phyloP scores from a whole-genome alignment of 92 coral and sea anemone species.

The Parazoanthus darwini region DNA sequence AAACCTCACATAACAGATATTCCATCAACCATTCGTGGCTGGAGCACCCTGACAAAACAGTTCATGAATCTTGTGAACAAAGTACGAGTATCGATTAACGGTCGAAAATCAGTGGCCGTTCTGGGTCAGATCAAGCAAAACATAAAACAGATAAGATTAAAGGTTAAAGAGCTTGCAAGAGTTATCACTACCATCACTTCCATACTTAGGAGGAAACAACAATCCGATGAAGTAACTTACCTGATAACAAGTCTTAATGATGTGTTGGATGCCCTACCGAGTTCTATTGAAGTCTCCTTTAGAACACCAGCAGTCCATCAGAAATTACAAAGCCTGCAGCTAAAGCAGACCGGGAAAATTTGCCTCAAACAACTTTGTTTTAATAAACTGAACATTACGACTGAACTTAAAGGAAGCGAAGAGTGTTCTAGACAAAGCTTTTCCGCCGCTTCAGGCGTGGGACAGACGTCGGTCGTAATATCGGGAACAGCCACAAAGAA shows the following conservation, averaged over 20 bases:
- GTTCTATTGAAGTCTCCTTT: background rate
- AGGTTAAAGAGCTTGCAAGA: background rate
- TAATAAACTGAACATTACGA: constrained; percentile 14
- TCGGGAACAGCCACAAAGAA: no score
- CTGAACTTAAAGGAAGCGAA: background rate
- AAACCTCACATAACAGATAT: background rate
- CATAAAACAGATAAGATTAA: no score
- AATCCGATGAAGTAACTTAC: constrained; percentile 1
- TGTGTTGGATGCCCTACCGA: constrained; percentile 26
- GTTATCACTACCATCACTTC: background rate
- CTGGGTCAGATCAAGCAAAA: no score
- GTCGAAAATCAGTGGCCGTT: background rate
- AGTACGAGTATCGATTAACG: background rate
- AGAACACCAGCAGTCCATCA: constrained; percentile 9
- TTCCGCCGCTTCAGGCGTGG: background rate
- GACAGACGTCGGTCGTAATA: background rate
- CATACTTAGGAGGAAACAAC: background rate
- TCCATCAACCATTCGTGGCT: background rate
- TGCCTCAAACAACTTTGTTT: constrained; percentile 12
- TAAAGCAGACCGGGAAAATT: constrained; percentile 1
- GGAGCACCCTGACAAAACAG: background rate
- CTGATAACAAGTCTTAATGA: constrained; percentile 3
- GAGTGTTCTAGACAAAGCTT: constrained; percentile 17
- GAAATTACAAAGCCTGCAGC: constrained; percentile 32
- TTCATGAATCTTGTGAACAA: background rate